Conservation (phyloP, 2,113 vertebrate genomes). For the Arvicanthis niloticus region DNA sequence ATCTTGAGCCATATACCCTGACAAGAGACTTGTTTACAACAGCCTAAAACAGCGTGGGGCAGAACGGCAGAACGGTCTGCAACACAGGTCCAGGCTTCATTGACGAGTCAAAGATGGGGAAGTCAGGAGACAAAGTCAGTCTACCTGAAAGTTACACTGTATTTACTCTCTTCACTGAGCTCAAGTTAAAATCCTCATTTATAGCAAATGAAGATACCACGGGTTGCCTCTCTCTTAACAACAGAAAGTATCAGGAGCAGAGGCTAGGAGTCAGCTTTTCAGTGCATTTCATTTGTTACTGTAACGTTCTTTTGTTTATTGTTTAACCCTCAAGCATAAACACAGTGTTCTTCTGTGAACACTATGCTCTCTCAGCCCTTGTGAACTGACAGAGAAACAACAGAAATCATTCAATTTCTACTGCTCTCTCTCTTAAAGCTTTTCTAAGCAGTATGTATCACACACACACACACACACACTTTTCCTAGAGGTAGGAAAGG, state of each 20-base stretch:
- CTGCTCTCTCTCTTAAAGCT: conserved; percentile 30
- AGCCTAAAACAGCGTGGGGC: no score
- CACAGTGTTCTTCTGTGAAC: conserved; percentile 47
- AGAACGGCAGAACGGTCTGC: no score
- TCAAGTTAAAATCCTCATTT: neutral
- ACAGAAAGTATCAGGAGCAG: conserved; percentile 59
- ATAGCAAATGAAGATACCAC: conserved; percentile 32
- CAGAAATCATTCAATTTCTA: neutral
- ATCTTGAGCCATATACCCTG: no score
- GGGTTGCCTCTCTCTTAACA: neutral
- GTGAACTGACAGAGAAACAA: neutral
- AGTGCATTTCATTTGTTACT: conserved; percentile 62
- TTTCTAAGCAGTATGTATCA: conserved; percentile 51
- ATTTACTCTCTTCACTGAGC: conserved; percentile 25
- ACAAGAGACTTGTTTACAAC: no score
- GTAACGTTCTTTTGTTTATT: conserved; percentile 37
- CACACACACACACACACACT: no score
- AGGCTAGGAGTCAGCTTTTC: conserved; percentile 53
- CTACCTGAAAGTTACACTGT: neutral
- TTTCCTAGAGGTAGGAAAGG: conserved; percentile 69
- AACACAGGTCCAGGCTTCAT: neutral
- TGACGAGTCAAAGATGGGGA: neutral
- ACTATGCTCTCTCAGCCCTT: neutral
- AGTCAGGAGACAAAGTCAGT: neutral
- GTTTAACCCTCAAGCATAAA: neutral